Evolutionary conservation across 1,140 invertebrate genomes (phyloP), one percentile per base, ranked within the genome.

Genomic region (Aphidius gifuensis): DNA sequence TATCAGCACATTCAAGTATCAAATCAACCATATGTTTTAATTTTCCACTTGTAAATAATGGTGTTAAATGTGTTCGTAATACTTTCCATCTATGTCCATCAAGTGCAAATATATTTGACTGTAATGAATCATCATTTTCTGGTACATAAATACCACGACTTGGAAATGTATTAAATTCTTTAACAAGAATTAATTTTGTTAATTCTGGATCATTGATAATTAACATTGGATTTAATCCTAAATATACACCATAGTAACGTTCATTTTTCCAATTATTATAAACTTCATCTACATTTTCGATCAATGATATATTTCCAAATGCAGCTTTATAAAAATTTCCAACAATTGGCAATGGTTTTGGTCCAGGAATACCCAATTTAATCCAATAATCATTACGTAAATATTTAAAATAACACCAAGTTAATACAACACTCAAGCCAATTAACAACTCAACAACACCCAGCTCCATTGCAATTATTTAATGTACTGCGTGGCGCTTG

Each of bases 111-210:
- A 72, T 21, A 64, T 71, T 64, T 3, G 39, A 57, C 1, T 40
- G 74, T 3, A 85, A 64, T 0, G 82, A 82, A 69, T 85, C 78
- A 47, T 68, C 71, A n/a, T 79, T 66, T 16, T 79, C 79, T 56
- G 83, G 80, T 23, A 79, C 73, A 51, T 77, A 74, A 0, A 80
- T 51, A 1, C 77, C 79, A 6, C 82, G 82, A 64, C 84, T 79
- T 43, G 74, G 64, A 44, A 86, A 87, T 42, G 77, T 67, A 43
- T 77, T 68, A 48, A 86, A 87, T 64, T 88, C 84, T 66, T 83
- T 85, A 4, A 85, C 78, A 21, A 88, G 61, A 4, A 90, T 80
- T 16, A 80, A 70, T 67, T 86, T 87, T 0, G 87, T 78, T 1
- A 90, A 66, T 6, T 85, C 83, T 32, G 85, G 73, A 68, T 89